Percentiles rank a stretch among this genome's conserved stretches.
These are phyloP conservation scores for Falcunculus frontatus DNA, from an alignment of 2,113 vertebrate genomes.

Conservation along the genomic window DNA sequence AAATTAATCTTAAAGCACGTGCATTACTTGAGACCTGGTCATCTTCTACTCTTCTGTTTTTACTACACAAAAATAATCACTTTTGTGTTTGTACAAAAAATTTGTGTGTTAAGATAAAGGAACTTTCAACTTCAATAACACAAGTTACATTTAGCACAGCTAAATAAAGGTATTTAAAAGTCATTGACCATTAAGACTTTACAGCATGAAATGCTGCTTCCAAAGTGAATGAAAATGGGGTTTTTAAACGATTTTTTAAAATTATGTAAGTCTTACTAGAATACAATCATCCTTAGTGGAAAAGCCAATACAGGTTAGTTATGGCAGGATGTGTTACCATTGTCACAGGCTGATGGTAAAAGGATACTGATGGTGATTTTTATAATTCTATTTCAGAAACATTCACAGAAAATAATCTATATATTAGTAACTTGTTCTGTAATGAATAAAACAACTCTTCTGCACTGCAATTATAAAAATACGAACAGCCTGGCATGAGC, in stretches of 20 bases:
- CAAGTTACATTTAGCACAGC: not conserved
- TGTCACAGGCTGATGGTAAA: not conserved
- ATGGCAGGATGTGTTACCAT: fast-evolving
- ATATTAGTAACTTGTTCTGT: not conserved
- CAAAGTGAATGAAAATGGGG: not conserved
- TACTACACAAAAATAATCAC: not conserved
- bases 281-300: not conserved
- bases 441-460: not conserved
- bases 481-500: not conserved
- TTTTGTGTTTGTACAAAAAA: not conserved
- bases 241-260: fast-evolving
- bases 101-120: not conserved
- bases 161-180: not conserved
- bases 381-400: not conserved
- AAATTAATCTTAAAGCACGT: not conserved
- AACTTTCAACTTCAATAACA: not conserved
- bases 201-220: not conserved
- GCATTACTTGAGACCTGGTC: not conserved
- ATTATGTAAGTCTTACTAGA: not conserved
- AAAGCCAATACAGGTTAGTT: not conserved
- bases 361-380: not conserved
- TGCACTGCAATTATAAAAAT: not conserved
- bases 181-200: not conserved
- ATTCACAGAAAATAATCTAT: not conserved
- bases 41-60: not conserved